These are phyloP conservation scores for Ciconia nigra DNA, from an alignment of 2,797 vertebrate genomes.

Conservation along the genomic window DNA sequence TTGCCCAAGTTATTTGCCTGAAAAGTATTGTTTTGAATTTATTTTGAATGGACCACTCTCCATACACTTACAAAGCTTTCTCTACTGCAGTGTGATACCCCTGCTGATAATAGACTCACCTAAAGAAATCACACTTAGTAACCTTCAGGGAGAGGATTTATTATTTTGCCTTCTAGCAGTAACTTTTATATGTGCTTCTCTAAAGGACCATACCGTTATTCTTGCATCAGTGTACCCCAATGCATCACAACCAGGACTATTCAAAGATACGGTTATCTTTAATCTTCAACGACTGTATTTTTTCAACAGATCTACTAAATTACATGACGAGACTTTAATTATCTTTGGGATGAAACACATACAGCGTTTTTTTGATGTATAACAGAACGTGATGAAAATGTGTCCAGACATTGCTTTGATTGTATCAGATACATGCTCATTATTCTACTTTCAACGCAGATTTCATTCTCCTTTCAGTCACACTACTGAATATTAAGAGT, in stretches of 20 bases:
- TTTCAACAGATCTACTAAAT: background rate
- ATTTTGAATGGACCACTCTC: background rate
- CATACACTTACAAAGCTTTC: background rate
- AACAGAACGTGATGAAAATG: background rate
- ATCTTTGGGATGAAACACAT: background rate
- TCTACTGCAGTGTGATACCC: background rate
- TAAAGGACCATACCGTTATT: background rate
- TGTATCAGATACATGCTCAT: background rate
- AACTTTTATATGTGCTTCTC: background rate
- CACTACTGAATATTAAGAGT: background rate
- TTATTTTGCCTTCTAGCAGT: background rate
- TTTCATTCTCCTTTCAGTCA: background rate
- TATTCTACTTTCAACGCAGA: background rate
- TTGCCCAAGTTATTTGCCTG: background rate
- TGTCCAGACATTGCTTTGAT: background rate
- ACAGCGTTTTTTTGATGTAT: background rate
- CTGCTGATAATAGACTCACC: background rate
- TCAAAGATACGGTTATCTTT: background rate
- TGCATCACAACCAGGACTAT: background rate
- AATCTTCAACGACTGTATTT: background rate
- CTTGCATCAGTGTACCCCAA: background rate
- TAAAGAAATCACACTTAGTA: background rate
- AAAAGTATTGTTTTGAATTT: background rate
- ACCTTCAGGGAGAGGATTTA: background rate
- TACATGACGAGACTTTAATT: background rate